Evolutionary conservation across 2,113 vertebrate species (phyloP).

Genomic region (Corythornis madagascariensis): DNA sequence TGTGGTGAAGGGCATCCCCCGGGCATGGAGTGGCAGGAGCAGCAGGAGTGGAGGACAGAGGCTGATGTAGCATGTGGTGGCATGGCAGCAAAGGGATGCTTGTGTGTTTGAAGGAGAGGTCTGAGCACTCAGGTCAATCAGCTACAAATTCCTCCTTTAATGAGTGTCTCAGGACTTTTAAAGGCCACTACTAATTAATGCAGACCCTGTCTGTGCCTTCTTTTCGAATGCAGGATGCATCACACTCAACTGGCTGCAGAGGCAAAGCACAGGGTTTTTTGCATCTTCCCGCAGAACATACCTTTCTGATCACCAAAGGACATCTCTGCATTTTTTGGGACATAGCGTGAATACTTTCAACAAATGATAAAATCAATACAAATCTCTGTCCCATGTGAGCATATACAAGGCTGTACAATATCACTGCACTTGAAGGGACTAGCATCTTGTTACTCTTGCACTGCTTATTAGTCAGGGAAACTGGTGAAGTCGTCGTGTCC

Average conservation of each 20-base stretch:
- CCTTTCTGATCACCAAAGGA: background rate
- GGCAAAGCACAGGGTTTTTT: background rate
- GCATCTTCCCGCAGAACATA: background rate
- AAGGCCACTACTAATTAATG: background rate
- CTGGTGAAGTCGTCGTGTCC: background rate
- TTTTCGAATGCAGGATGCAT: accelerated
- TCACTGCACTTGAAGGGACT: background rate
- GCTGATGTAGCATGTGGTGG: accelerated
- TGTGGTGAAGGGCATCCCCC: background rate
- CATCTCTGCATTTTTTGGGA: background rate
- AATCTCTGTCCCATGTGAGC: background rate
- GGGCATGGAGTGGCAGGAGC: accelerated
- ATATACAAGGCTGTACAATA: background rate
- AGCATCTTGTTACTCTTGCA: background rate
- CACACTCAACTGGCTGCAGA: background rate
- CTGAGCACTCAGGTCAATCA: accelerated
- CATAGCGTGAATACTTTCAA: background rate
- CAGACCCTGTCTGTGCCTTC: background rate
- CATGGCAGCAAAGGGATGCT: background rate
- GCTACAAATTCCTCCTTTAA: background rate
- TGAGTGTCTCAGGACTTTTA: background rate
- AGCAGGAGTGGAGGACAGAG: background rate
- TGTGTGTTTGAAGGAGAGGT: background rate
- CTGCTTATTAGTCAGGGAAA: background rate
- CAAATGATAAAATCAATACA: background rate